Evolutionary conservation across 2,888 invertebrate species (phyloP).

Genomic region (Biston stratarius): DNA sequence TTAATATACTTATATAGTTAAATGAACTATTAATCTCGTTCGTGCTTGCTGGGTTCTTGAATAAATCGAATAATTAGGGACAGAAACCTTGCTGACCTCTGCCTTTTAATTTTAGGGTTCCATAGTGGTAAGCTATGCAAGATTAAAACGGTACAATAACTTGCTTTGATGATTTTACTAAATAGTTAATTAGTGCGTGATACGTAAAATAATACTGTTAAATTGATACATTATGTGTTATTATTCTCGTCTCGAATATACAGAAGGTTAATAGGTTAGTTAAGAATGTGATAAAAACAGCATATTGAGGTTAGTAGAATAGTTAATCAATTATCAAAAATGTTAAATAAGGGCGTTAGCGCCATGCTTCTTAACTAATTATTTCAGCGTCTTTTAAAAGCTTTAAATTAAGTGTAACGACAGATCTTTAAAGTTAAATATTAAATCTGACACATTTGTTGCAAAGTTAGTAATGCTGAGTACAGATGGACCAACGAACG

Average conservation of each 20-base stretch:
- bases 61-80: no score
- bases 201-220: slow-evolving; percentile 39
- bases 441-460: slow-evolving; percentile 57
- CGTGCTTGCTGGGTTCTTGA: no score
- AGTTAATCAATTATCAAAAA: background rate
- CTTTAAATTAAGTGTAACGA: slow-evolving; percentile 26
- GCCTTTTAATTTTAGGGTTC: no score
- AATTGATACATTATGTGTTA: slow-evolving; percentile 11
- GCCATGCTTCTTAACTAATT: slow-evolving; percentile 6
- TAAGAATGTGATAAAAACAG: slow-evolving; percentile 34
- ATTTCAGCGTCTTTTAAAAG: slow-evolving; percentile 19
- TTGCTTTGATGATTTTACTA: slow-evolving; percentile 5
- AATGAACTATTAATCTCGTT: no score
- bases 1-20: background rate
- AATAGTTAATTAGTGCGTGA: background rate
- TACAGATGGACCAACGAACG: no score
- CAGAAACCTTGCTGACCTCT: no score
- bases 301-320: slow-evolving; percentile 12
- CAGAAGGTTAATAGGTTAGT: slow-evolving; percentile 32
- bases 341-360: background rate
- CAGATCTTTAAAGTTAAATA: slow-evolving; percentile 47
- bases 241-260: background rate
- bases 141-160: no score
- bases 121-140: no score
- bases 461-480: background rate